These are phyloP conservation scores for Coracias cyanogaster DNA, from an alignment of 2,797 vertebrate genomes.

Conservation along the genomic window DNA sequence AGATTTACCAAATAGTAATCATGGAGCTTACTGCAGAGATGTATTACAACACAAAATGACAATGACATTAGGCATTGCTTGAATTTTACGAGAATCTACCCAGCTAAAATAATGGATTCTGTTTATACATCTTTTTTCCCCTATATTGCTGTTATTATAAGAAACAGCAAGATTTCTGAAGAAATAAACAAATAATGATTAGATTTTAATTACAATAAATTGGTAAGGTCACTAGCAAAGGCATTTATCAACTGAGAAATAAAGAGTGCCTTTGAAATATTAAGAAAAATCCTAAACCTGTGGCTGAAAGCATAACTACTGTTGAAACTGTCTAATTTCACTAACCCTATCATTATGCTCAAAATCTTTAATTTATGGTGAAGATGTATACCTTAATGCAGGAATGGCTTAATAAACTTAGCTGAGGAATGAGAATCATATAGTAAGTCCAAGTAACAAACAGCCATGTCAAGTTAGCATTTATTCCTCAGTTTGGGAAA, in stretches of 20 bases:
- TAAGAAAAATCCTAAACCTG: not conserved
- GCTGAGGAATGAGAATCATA: not conserved
- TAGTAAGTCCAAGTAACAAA: not conserved
- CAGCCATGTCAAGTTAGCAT: not conserved
- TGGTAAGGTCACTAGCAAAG: not conserved
- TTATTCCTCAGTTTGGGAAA: not conserved
- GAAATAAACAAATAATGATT: not conserved
- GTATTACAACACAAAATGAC: not conserved
- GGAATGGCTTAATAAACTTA: not conserved
- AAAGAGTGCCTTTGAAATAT: not conserved
- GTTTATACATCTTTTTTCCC: not conserved
- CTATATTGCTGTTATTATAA: not conserved
- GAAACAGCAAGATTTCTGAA: not conserved
- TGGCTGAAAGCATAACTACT: not conserved
- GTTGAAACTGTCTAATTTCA: not conserved
- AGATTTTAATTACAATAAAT: not conserved
- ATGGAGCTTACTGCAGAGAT: not conserved
- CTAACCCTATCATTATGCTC: not conserved
- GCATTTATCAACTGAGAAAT: not conserved
- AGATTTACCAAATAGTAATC: not conserved
- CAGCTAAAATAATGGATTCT: not conserved
- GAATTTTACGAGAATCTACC: not conserved
- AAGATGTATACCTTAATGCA: not conserved
- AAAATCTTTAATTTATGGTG: not conserved
- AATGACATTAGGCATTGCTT: not conserved